Evolutionary conservation across 2,888 invertebrate genomes (phyloP).

Genomic region (Panopea generosa): DNA sequence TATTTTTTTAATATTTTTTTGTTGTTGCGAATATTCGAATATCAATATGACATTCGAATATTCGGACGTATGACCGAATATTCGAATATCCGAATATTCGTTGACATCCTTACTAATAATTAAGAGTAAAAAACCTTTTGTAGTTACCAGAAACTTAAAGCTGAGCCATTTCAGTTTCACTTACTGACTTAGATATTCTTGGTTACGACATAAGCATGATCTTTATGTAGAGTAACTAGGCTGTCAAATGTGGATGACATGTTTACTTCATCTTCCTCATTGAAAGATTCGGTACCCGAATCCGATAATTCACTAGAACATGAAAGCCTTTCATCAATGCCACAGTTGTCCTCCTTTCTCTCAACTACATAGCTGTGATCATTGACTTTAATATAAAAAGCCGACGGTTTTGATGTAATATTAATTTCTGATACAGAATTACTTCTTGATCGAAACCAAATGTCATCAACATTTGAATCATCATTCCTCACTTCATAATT

Average conservation of each 20-base stretch:
- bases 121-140: too few species aligned
- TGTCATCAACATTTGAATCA: conserved; percentile 22
- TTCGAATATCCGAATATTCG: too few species aligned
- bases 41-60: too few species aligned
- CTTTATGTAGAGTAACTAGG: conserved; percentile 18
- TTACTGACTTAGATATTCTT: too few species aligned
- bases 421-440: conserved; percentile 24
- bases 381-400: neutral
- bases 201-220: conserved; percentile 36
- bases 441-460: conserved; percentile 11
- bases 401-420: neutral
- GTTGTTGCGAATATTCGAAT: too few species aligned
- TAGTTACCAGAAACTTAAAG: too few species aligned
- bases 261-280: conserved; percentile 30
- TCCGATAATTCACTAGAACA: conserved; percentile 25
- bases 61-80: too few species aligned
- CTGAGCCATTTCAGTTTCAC: too few species aligned
- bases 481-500: conserved; percentile 39
- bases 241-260: conserved; percentile 14
- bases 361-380: conserved; percentile 51
- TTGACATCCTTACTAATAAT: too few species aligned
- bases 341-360: neutral
- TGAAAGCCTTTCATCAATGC: conserved; percentile 4
- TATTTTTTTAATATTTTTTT: too few species aligned
- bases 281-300: conserved; percentile 59